Evolutionary conservation across 2,113 vertebrate species (phyloP).

Genomic region (Hippopotamus amphibius): DNA sequence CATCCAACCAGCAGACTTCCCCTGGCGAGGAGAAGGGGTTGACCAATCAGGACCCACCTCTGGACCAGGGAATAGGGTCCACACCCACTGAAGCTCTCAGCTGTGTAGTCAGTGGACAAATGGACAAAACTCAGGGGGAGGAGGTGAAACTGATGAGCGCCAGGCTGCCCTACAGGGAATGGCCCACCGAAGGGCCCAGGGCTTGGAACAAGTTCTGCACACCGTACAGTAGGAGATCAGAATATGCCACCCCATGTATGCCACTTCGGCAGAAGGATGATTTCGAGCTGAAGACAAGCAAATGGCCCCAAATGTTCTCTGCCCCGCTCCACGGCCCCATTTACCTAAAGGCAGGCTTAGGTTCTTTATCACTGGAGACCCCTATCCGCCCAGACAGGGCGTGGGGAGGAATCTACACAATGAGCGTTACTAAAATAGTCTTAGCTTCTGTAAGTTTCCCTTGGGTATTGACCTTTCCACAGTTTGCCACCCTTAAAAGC

Average conservation of each 20-base stretch:
- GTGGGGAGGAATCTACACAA: fast-evolving
- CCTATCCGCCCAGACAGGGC: background rate
- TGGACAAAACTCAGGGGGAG: background rate
- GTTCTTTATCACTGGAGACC: no score
- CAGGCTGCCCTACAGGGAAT: background rate
- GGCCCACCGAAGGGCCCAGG: background rate
- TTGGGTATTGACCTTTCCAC: background rate
- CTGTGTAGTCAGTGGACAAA: background rate
- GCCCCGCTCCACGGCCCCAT: no score
- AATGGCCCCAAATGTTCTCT: no score
- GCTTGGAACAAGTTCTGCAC: background rate
- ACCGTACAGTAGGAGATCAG: background rate
- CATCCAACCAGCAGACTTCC: background rate
- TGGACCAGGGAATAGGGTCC: background rate
- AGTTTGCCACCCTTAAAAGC: background rate
- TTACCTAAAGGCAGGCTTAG: background rate
- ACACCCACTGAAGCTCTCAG: background rate
- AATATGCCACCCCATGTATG: no score
- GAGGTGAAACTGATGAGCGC: background rate
- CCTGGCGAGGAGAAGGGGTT: background rate
- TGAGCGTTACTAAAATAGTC: background rate
- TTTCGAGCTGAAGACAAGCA: background rate
- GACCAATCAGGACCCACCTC: no score
- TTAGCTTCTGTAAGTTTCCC: fast-evolving
- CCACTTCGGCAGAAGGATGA: background rate